phyloP scores from a whole-genome alignment of 2,797 vertebrate species.

The Varecia variegata region DNA sequence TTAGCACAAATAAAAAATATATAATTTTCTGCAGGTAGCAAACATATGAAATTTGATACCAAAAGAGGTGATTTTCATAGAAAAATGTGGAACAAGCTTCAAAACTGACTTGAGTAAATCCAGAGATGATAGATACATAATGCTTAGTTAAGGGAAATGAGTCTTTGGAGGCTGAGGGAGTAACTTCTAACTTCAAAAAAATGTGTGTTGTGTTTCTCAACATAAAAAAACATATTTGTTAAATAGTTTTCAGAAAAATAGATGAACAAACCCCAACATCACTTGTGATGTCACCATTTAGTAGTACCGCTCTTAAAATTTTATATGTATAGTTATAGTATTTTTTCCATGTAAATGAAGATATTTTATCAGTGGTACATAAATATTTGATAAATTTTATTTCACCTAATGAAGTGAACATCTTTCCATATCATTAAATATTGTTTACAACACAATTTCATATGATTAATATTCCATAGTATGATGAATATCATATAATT shows the following conservation, averaged over 20 bases:
- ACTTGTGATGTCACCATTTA: not conserved
- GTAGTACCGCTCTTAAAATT: not conserved
- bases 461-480: not conserved
- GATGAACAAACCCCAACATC: not conserved
- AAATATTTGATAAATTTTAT: conserved; percentile 15
- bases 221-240: conserved; percentile 40
- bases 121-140: not conserved
- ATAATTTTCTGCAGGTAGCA: conserved; percentile 46
- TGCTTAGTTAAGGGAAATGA: conserved; percentile 11
- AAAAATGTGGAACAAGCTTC: conserved; percentile 33
- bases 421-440: not conserved
- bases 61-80: not conserved
- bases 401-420: not conserved
- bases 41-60: conserved; percentile 13
- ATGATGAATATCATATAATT: not conserved
- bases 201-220: conserved; percentile 36
- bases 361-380: not conserved
- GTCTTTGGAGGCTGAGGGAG: not conserved
- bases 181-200: conserved; percentile 44
- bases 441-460: conserved; percentile 16
- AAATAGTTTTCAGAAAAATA: conserved; percentile 52
- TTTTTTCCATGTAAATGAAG: conserved; percentile 7
- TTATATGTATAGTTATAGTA: not conserved
- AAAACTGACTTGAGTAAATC: conserved; percentile 5
- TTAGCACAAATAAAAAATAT: conserved; percentile 50